Percentiles rank a stretch among this genome's conserved stretches.
phyloP scores from a whole-genome alignment of 35 echinoderm and acorn worm genomes.

The Lytechinus pictus region DNA sequence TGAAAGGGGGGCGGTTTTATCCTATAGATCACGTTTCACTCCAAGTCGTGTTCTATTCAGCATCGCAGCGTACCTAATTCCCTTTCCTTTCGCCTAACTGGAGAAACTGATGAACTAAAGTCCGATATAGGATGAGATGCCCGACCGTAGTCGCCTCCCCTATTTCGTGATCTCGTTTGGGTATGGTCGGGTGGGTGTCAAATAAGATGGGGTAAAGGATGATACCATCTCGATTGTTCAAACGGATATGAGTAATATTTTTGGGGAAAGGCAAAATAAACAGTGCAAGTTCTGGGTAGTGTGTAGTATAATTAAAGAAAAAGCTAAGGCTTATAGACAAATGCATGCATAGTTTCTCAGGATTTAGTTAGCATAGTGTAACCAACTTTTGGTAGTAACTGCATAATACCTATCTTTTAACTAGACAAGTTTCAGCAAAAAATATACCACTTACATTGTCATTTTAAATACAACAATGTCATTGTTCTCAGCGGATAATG shows the following conservation, averaged over 20 bases:
- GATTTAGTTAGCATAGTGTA: too few relatives aligned
- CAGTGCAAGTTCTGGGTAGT: neutral
- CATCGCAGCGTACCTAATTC: neutral
- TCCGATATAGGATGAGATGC: neutral
- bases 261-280: neutral
- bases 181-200: neutral
- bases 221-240: neutral
- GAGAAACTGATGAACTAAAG: neutral
- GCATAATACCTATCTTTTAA: too few relatives aligned
- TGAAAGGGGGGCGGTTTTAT: neutral
- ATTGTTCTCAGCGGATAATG: too few relatives aligned
- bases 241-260: slow-evolving; percentile 4
- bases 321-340: too few relatives aligned
- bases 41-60: neutral
- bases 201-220: neutral
- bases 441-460: too few relatives aligned
- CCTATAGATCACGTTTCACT: neutral
- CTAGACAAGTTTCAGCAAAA: too few relatives aligned
- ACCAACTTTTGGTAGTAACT: too few relatives aligned
- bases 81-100: neutral
- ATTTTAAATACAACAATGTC: too few relatives aligned
- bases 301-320: neutral
- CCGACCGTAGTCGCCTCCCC: neutral
- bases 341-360: too few relatives aligned
- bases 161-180: neutral